A percentile compares a stretch with the other conserved stretches of the same genome.
phyloP scores from a whole-genome alignment of 2,113 vertebrate species.

The Glareola pratincola region DNA sequence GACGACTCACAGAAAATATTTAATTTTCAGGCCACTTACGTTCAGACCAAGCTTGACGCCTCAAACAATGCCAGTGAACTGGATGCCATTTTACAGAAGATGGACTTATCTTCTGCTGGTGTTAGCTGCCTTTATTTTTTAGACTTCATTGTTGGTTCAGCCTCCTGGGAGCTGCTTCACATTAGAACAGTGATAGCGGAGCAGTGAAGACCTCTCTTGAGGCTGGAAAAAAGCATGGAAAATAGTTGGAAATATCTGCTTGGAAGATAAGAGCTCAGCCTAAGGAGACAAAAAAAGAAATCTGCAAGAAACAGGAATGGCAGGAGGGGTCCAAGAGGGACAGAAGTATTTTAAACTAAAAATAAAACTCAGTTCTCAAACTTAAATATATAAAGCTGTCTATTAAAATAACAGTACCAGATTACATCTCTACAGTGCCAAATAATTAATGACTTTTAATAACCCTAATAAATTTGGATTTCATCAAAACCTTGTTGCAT shows the following conservation, averaged over 20 bases:
- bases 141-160: neutral
- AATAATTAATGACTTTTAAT: constrained; percentile 74
- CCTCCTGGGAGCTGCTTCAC: neutral
- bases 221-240: neutral
- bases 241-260: neutral
- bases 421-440: constrained; percentile 61
- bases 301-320: neutral
- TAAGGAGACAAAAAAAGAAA: neutral
- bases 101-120: neutral
- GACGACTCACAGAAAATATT: neutral
- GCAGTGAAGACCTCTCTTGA: neutral
- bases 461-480: constrained; percentile 72
- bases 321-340: neutral
- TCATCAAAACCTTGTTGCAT: constrained; percentile 66
- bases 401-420: constrained; percentile 45
- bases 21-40: neutral
- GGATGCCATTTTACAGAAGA: neutral
- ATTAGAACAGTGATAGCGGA: neutral
- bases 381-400: constrained; percentile 66
- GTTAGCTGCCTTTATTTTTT: neutral
- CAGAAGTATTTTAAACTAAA: constrained; percentile 37
- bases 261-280: neutral
- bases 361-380: constrained; percentile 28
- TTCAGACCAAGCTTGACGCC: neutral
- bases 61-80: neutral